Percentiles rank a stretch among this genome's conserved stretches.
phyloP scores from a whole-genome alignment of 2,888 invertebrate genomes.

The Sphinx pinastri region DNA sequence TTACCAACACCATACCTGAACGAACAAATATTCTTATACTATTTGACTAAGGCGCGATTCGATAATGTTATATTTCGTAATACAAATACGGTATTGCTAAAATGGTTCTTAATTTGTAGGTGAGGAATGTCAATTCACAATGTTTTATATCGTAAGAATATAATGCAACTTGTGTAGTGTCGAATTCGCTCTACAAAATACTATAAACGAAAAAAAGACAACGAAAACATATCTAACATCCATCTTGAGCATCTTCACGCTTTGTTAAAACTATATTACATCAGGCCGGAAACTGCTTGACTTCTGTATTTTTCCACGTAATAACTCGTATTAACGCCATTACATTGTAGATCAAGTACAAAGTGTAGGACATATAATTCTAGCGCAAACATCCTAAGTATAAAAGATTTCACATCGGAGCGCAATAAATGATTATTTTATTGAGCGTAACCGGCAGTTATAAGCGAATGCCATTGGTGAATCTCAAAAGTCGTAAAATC shows the following conservation, averaged over 20 bases:
- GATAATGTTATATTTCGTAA: constrained; percentile 35
- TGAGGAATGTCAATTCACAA: neutral
- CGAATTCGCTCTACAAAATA: neutral
- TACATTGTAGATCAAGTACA: constrained; percentile 32
- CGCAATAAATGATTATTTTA: constrained; percentile 54
- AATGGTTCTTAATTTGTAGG: neutral
- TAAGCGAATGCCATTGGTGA: constrained; percentile 47
- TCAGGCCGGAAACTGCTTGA: neutral
- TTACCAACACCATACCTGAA: constrained; percentile 53
- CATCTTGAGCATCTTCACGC: neutral
- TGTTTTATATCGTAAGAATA: neutral
- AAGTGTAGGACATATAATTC: constrained; percentile 32
- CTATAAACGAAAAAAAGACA: neutral
- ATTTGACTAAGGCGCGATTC: constrained; percentile 44
- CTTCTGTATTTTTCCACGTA: constrained; percentile 7
- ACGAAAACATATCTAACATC: neutral
- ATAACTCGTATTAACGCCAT: neutral
- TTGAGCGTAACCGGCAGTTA: constrained; percentile 55
- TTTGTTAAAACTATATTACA: neutral
- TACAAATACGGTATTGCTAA: constrained; percentile 20
- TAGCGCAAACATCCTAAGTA: constrained; percentile 24
- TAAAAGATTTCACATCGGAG: constrained; percentile 30
- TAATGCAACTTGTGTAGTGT: too few relatives aligned
- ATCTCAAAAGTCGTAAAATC: constrained; percentile 52
- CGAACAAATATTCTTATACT: constrained; percentile 52